Evolutionary conservation across 1,140 invertebrate species (phyloP).

Genomic region (Tetramorium parvispinum): DNA sequence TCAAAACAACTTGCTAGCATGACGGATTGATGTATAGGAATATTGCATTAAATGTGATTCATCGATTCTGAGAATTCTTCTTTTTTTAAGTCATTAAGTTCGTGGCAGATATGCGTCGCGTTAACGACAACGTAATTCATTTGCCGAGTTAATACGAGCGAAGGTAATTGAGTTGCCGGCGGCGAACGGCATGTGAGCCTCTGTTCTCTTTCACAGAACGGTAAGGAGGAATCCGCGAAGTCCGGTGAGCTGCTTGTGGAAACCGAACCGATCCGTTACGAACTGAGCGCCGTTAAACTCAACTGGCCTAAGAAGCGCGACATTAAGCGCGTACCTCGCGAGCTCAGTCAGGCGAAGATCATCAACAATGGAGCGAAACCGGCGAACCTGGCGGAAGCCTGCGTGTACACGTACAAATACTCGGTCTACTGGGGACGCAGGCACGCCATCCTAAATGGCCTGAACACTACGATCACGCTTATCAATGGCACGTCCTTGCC

Average conservation of each 20-base stretch:
- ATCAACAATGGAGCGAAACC: constrained; percentile 87
- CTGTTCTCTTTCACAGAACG: constrained; percentile 81
- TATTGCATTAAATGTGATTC: not conserved
- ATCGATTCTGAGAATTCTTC: not conserved
- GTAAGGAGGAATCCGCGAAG: constrained; percentile 87
- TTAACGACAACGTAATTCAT: not conserved
- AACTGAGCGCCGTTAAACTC: constrained; percentile 89
- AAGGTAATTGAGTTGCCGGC: not conserved
- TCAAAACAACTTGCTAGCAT: not conserved
- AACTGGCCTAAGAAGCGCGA: constrained; percentile 87
- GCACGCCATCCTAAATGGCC: constrained; percentile 90
- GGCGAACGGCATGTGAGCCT: not conserved
- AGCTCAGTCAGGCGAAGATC: constrained; percentile 88
- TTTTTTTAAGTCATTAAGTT: not conserved
- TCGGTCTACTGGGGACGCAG: constrained; percentile 92
- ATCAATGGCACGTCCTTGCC: constrained; percentile 86
- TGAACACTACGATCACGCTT: constrained; percentile 89
- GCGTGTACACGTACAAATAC: constrained; percentile 90
- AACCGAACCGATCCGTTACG: constrained; percentile 91
- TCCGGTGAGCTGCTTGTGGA: constrained; percentile 91
- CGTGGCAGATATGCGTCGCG: not conserved
- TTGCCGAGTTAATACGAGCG: not conserved
- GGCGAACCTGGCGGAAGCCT: constrained; percentile 88
- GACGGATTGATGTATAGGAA: not conserved
- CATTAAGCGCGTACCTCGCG: constrained; percentile 83